Percentiles rank a stretch among this genome's conserved stretches.
Evolutionary conservation across 1,140 invertebrate species (phyloP).

Genomic region (Nephila pilipes): DNA sequence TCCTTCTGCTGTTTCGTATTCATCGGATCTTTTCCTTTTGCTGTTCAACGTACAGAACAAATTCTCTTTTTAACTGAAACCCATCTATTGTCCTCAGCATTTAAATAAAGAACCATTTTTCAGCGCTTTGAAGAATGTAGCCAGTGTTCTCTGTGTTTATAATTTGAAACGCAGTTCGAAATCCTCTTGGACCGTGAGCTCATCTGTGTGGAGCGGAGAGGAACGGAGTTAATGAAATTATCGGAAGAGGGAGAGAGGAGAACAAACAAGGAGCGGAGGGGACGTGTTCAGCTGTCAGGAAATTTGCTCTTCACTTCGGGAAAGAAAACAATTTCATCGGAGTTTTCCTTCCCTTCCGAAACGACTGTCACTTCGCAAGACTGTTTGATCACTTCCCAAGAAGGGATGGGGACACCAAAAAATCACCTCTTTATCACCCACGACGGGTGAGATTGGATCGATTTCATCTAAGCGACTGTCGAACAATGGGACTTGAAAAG

Average conservation of each 20-base stretch:
- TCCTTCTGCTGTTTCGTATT: too few relatives aligned
- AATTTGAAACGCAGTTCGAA: too few relatives aligned
- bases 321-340: constrained; percentile 22
- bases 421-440: background rate
- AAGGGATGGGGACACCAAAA: background rate
- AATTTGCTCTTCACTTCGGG: constrained; percentile 20
- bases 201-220: background rate
- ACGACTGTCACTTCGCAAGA: background rate
- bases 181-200: too few relatives aligned
- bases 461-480: background rate
- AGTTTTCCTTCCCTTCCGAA: background rate
- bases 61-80: background rate
- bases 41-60: too few relatives aligned
- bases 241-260: constrained; percentile 1
- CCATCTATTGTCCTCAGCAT: background rate
- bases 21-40: too few relatives aligned
- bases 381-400: constrained; percentile 19
- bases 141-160: background rate
- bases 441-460: background rate
- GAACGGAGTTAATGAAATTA: background rate
- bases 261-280: background rate
- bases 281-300: constrained; percentile 27
- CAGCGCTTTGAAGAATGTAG: background rate
- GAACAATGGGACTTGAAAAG: background rate
- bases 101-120: background rate